Evolutionary conservation across 2,113 vertebrate species (phyloP), one percentile per base, ranked within the genome.

Genomic region (Galbula dea): DNA sequence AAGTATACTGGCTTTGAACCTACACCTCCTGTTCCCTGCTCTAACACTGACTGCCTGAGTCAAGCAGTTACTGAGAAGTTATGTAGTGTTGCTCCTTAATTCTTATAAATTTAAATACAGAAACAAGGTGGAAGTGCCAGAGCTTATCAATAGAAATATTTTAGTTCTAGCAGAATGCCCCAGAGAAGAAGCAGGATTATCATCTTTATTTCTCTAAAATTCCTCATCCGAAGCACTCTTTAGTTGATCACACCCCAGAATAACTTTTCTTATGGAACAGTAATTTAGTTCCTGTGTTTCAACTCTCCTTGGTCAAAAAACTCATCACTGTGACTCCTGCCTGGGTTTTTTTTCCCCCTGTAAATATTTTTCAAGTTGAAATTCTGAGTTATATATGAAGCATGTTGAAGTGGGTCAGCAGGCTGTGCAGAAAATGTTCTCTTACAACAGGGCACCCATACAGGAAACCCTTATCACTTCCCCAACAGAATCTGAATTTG

Each of bases 401-500:
- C 0, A 0, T 41, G 11, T 15, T 52, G 54, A 79, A 37, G 27
- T 23, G 12, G 16, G 36, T 51, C 58, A 72, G 18, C 24, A 32
- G 51, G 13, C 52, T 76, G 58, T 36, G 45, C 67, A 69, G 67
- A 41, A 79, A 79, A 69, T 18, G 83, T 45, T 89, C 66, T 79
- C 77, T 89, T 51, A 63, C n/a, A 76, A 55, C 34, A 83, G 79
- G 45, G 59, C 83, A 34, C 26, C 34, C 9, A 0, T 68, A 55
- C 15, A 77, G 48, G n/a, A 81, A 81, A 63, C 17, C 41, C 30
- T 88, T 95, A 91, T 86, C 65, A 8, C 39, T 62, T 95, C 32
- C 30, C 21, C 73, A 63, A 3, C 32, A 85, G 71, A 84, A 91
- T 79, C 41, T 74, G 49, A 80, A 76, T 76, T 87, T 90, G 22